Conservation (phyloP, 2,888 invertebrate species). For the Bombylius discolor region DNA sequence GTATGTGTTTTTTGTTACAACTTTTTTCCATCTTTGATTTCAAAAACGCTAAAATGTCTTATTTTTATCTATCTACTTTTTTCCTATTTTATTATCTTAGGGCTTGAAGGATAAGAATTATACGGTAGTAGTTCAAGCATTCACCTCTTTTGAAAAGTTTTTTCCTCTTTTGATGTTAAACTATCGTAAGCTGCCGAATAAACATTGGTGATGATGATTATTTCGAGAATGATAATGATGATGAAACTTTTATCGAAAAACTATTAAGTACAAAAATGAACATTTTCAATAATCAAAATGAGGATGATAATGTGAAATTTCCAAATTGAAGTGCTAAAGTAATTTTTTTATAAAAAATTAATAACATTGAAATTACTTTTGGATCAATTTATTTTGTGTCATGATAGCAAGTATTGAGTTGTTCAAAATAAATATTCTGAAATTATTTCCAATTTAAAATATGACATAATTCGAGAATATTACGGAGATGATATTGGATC, state of each 20-base stretch:
- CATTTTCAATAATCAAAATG: too few relatives aligned
- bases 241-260: neutral
- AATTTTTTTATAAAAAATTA: neutral
- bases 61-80: neutral
- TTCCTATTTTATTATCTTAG: conserved; percentile 17
- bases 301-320: neutral
- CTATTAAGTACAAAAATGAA: neutral
- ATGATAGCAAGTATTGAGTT: conserved; percentile 38
- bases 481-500: conserved; percentile 27
- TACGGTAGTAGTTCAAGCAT: conserved; percentile 37
- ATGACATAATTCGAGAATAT: conserved; percentile 28
- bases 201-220: neutral
- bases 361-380: conserved; percentile 35
- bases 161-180: conserved; percentile 31
- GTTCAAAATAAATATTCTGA: conserved; percentile 38
- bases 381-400: conserved; percentile 34
- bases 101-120: conserved; percentile 37
- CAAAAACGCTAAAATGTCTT: neutral
- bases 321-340: neutral
- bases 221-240: neutral
- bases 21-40: too few relatives aligned
- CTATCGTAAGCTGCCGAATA: neutral
- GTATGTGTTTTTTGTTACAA: too few relatives aligned
- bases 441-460: conserved; percentile 37
- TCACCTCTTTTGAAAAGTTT: conserved; percentile 35